Conservation (phyloP, 2,797 vertebrate species). For the Amblyraja radiata region DNA sequence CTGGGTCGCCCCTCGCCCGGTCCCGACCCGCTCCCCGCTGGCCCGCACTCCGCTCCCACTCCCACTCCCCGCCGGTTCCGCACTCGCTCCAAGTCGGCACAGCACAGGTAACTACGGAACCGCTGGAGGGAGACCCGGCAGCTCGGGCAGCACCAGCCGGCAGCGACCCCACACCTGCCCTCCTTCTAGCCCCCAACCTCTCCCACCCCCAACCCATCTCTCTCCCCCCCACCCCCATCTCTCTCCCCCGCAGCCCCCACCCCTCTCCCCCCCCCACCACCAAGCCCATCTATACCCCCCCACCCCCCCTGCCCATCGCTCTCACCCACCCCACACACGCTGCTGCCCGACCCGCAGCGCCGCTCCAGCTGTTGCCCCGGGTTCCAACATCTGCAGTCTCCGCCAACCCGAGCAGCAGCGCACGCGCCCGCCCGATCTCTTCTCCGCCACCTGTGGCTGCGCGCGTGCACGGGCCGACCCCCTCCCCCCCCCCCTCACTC, state of each 20-base stretch:
- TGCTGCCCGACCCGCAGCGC: neutral
- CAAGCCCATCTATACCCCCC: too few relatives aligned
- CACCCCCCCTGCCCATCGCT: too few relatives aligned
- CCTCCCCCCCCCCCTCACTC: neutral
- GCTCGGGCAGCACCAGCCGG: slow-evolving; percentile 39
- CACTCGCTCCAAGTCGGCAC: too few relatives aligned
- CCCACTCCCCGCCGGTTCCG: too few relatives aligned
- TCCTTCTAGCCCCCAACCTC: slow-evolving; percentile 43
- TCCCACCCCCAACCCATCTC: slow-evolving; percentile 15
- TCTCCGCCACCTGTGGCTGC: neutral
- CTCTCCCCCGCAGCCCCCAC: neutral
- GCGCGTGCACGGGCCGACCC: neutral
- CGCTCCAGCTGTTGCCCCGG: neutral
- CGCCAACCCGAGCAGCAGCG: too few relatives aligned
- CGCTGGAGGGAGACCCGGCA: too few relatives aligned
- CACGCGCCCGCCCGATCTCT: neutral
- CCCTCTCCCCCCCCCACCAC: too few relatives aligned
- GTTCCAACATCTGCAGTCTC: neutral
- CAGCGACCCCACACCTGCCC: slow-evolving; percentile 46
- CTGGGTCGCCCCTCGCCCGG: too few relatives aligned
- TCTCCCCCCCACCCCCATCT: neutral
- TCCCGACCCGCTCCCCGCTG: too few relatives aligned
- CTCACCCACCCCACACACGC: neutral
- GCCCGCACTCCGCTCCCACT: too few relatives aligned
- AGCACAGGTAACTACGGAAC: too few relatives aligned